These are phyloP conservation scores for Calliopum simillimum DNA, from an alignment of 2,888 invertebrate genomes.

Conservation along the genomic window DNA sequence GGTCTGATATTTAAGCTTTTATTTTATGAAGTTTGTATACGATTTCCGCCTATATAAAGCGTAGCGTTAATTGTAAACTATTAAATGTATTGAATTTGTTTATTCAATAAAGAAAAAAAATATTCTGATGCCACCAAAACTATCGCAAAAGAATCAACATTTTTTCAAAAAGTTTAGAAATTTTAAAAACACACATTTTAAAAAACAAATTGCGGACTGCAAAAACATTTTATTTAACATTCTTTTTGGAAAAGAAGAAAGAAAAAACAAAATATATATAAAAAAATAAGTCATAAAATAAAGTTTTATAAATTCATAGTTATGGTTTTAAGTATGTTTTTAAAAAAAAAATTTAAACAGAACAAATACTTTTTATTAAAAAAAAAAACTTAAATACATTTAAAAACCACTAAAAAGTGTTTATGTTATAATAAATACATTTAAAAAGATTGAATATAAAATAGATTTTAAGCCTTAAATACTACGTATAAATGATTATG, in stretches of 20 bases:
- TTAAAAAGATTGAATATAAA: conserved; percentile 39
- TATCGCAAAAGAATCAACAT: too few species aligned
- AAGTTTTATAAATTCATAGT: neutral
- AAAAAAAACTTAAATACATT: neutral
- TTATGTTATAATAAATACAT: neutral
- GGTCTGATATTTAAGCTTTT: too few species aligned
- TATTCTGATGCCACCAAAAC: too few species aligned
- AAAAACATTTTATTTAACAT: conserved; percentile 19
- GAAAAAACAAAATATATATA: neutral
- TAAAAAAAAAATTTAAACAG: neutral
- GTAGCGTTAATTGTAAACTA: too few species aligned
- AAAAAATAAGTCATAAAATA: conserved; percentile 1
- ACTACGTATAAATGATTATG: too few species aligned
- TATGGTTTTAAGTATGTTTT: conserved; percentile 24
- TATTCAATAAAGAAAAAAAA: too few species aligned
- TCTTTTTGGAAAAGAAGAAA: too few species aligned
- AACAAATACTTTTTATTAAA: neutral
- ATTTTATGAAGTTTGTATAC: too few species aligned
- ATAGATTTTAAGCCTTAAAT: conserved; percentile 39
- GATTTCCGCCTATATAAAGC: too few species aligned
- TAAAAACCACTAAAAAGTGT: neutral
- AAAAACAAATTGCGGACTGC: conserved; percentile 4
- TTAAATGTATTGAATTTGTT: too few species aligned
- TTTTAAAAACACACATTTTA: neutral
- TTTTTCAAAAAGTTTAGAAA: too few species aligned